Conservation (phyloP, 1,140 invertebrate genomes). For the Latrodectus geometricus region DNA sequence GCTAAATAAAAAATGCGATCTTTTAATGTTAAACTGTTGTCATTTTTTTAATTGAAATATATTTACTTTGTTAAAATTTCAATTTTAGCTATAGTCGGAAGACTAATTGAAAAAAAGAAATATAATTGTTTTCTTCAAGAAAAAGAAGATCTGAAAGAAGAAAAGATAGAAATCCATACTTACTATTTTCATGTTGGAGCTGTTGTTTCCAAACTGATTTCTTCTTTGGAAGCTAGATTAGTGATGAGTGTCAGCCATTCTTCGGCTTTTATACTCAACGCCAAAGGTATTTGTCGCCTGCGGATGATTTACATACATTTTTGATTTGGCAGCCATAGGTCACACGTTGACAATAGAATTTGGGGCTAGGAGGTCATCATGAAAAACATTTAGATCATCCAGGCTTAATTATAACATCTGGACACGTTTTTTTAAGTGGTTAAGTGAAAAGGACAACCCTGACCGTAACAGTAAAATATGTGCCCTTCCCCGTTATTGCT, state of each 20-base stretch:
- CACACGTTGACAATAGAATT: slow-evolving; percentile 37
- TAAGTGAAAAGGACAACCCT: slow-evolving; percentile 3
- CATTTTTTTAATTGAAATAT: neutral
- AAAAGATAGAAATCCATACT: slow-evolving; percentile 12
- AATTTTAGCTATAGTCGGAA: neutral
- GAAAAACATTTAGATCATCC: slow-evolving; percentile 8
- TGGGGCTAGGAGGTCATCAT: slow-evolving; percentile 12
- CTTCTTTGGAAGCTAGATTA: slow-evolving; percentile 1
- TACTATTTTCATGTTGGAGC: slow-evolving; percentile 43
- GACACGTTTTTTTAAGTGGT: slow-evolving; percentile 23
- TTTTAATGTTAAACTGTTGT: neutral
- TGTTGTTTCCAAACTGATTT: neutral
- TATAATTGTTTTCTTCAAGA: neutral
- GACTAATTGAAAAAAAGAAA: neutral
- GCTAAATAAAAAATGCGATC: neutral
- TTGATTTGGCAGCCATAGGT: slow-evolving; percentile 44
- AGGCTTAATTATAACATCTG: slow-evolving; percentile 24
- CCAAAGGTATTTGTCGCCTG: slow-evolving; percentile 12
- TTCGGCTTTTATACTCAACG: slow-evolving; percentile 28
- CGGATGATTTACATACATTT: slow-evolving; percentile 53
- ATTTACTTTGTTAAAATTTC: neutral
- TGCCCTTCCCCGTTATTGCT: too few relatives aligned
- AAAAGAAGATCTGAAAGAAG: neutral
- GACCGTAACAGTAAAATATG: too few relatives aligned
- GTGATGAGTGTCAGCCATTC: slow-evolving; percentile 37